These are phyloP conservation scores for Lingula anatina DNA, from an alignment of 2,888 invertebrate genomes.

Conservation along the genomic window DNA sequence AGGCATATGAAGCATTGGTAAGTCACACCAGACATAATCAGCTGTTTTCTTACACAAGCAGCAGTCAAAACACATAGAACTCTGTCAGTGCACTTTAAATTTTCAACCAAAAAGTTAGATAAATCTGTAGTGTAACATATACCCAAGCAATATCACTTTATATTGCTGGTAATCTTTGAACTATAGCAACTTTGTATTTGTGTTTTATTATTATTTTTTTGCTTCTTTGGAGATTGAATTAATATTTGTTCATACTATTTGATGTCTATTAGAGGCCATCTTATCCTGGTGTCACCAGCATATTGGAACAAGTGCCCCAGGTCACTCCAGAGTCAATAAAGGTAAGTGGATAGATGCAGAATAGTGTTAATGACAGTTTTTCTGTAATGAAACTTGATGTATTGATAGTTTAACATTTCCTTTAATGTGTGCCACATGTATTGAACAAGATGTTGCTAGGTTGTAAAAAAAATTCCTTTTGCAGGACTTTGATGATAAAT, in stretches of 20 bases:
- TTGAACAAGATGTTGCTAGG: too few relatives aligned
- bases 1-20: constrained; percentile 70
- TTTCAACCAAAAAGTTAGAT: too few relatives aligned
- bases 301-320: constrained; percentile 75
- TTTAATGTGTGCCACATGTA: background rate
- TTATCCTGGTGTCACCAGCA: constrained; percentile 63
- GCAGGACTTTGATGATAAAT: constrained; percentile 77
- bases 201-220: too few relatives aligned
- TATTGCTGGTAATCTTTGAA: too few relatives aligned
- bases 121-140: too few relatives aligned
- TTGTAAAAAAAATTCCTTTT: too few relatives aligned
- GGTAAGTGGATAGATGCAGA: constrained; percentile 17
- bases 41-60: background rate
- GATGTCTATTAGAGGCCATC: constrained; percentile 38
- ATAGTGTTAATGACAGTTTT: background rate
- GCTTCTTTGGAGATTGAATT: too few relatives aligned
- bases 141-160: too few relatives aligned
- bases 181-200: too few relatives aligned
- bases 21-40: too few relatives aligned
- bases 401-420: background rate
- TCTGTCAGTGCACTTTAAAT: too few relatives aligned
- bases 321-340: constrained; percentile 72
- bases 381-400: background rate
- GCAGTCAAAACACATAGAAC: background rate
- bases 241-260: background rate